Base-by-base conservation (phyloP, 1,140 invertebrate genomes). In the Zeugodacus cucurbitae region DNA sequence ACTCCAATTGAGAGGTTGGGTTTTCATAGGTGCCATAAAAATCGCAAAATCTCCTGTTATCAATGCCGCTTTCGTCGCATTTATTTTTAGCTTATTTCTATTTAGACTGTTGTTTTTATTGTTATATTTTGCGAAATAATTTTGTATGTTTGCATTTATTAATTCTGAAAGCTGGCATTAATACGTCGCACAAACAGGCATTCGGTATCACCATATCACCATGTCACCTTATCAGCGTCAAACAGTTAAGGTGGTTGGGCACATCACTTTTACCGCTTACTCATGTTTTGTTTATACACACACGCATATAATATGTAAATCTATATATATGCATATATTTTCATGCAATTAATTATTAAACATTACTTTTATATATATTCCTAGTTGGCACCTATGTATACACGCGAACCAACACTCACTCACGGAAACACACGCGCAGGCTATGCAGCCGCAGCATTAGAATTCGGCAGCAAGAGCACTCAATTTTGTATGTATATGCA, bases 301-400 rank as follows among this genome's bases (percentile, higher is more conserved):
- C 22, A 62, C 10, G 10, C 26, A 62, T 62, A 62, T 7, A 6
- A 26, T 62, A 62, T 62, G 58, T 59, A 59, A n/a, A 26, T 34
- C 14, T 14, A 67, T 34, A 34, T 11, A 29, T 48, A 37, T 32
- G 26, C 59, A 59, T 86, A 54, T 86, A 58, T 86, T 59, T 86
- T 58, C 29, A 86, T 59, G 17, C 34, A 86, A 86, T 86, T 86
- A 86, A 86, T 59, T 86, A 86, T 86, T 86, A 86, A 86, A 59
- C 32, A 86, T 58, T 59, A 58, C 37, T 86, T 86, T 86, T 59
- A 59, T 59, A 86, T 86, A 54, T 86, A 48, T 59, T n/a, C 29
- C 41, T 26, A 8, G n/a, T 54, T 58, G 34, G n/a, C n/a, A 54
- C 87, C 17, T 62, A 62, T 17, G 62, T 58, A 87, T 48, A 41